Evolutionary conservation across 2,888 invertebrate genomes (phyloP).

Genomic region (Phyllotreta cruciferae): DNA sequence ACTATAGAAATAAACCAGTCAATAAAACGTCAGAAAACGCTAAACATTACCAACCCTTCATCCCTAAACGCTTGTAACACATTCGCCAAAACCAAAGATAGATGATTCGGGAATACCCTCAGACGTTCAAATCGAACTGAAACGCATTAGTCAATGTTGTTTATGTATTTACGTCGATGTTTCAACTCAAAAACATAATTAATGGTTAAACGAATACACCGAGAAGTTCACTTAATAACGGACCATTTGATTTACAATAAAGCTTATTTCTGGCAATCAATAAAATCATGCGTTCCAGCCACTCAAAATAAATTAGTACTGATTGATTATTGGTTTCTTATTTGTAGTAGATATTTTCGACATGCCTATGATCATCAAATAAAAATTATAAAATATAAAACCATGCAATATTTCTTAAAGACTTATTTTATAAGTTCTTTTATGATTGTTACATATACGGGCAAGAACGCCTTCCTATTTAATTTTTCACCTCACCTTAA

Average conservation of each 20-base stretch:
- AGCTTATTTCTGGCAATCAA: constrained; percentile 8
- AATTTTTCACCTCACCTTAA: not conserved
- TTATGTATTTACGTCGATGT: constrained; percentile 34
- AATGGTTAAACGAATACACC: constrained; percentile 30
- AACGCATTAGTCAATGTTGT: constrained; percentile 36
- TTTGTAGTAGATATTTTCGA: too few species aligned
- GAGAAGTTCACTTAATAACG: constrained; percentile 16
- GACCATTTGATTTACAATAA: constrained; percentile 4
- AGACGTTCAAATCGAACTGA: constrained; percentile 21
- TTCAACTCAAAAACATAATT: constrained; percentile 30
- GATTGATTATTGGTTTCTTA: not conserved
- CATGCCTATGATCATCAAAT: too few species aligned
- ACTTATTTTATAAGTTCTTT: constrained; percentile 14
- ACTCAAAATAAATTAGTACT: constrained; percentile 6
- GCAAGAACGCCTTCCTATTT: not conserved
- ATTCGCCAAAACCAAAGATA: constrained; percentile 25
- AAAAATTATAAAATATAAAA: constrained; percentile 37
- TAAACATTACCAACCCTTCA: not conserved
- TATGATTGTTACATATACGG: too few species aligned
- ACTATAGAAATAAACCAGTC: not conserved
- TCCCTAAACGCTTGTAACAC: not conserved
- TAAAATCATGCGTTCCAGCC: constrained; percentile 1
- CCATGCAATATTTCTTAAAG: constrained; percentile 41
- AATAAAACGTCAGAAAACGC: constrained; percentile 1
- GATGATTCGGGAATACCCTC: constrained; percentile 21